Percentiles rank a stretch among this genome's conserved stretches.
Conservation (phyloP, 2,113 vertebrate genomes). For the Gorsachius goisagi region DNA sequence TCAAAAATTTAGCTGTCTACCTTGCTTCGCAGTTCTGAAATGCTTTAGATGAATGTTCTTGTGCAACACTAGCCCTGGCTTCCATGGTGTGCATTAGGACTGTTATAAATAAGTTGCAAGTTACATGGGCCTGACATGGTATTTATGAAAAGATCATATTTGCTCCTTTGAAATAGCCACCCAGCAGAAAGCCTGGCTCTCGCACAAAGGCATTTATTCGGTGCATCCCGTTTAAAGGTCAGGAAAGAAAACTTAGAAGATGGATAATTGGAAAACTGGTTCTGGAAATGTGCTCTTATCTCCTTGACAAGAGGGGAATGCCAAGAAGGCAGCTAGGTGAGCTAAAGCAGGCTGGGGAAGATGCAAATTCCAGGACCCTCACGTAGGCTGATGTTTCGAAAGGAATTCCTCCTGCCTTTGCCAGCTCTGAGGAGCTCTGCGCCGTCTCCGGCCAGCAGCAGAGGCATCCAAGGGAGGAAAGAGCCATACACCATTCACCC, state of each 20-base stretch:
- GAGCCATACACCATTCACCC: background rate
- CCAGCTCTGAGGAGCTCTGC: background rate
- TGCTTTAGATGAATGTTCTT: constrained; percentile 22
- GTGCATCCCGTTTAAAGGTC: constrained; percentile 59
- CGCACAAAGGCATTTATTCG: background rate
- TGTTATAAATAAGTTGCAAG: constrained; percentile 24
- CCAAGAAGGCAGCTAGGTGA: constrained; percentile 41
- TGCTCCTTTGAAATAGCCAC: constrained; percentile 47
- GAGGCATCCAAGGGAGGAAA: background rate
- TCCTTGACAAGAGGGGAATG: constrained; percentile 32
- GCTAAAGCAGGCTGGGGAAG: constrained; percentile 55
- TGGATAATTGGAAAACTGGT: constrained; percentile 50
- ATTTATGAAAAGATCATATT: constrained; percentile 53
- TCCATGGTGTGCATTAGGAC: constrained; percentile 23
- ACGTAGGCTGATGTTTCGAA: constrained; percentile 35
- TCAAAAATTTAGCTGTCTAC: background rate
- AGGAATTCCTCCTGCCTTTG: constrained; percentile 38
- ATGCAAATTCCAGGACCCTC: constrained; percentile 37
- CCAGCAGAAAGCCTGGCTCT: background rate
- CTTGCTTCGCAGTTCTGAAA: background rate
- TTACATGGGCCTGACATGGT: constrained; percentile 19
- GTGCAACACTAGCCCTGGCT: background rate
- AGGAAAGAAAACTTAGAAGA: constrained; percentile 51
- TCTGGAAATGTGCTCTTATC: constrained; percentile 58
- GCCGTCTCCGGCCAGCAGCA: background rate